Conservation (phyloP, 2,113 vertebrate genomes). For the Gadus macrocephalus region DNA sequence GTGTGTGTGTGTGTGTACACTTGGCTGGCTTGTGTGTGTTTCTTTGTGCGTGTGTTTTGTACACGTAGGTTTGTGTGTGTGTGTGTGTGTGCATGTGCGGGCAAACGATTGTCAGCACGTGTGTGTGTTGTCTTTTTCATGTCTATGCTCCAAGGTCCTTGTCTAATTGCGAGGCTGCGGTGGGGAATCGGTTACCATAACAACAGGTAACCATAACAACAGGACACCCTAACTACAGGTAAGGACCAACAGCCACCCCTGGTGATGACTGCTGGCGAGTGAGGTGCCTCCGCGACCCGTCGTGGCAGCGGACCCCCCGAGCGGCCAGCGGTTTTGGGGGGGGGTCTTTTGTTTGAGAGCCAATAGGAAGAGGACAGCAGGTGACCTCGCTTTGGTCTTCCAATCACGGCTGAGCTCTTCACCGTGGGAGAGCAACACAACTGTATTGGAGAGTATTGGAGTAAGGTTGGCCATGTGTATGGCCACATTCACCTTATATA, state of each 20-base stretch:
- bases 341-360: no score
- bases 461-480: no score
- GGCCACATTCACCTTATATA: no score
- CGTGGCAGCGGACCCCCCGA: no score
- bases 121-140: constrained; percentile 22
- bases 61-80: constrained; percentile 1
- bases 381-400: no score
- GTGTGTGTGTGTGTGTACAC: background rate
- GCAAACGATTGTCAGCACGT: background rate
- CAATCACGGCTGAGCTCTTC: no score
- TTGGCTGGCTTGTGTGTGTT: background rate
- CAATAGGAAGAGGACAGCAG: no score
- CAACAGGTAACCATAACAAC: constrained; percentile 78
- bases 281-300: no score
- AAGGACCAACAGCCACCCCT: constrained; percentile 71
- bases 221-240: constrained; percentile 79
- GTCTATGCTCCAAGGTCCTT: constrained; percentile 22
- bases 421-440: no score
- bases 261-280: constrained; percentile 32
- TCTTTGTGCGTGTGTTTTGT: constrained; percentile 9
- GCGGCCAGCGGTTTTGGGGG: no score
- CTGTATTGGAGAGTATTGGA: no score
- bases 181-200: constrained; percentile 68
- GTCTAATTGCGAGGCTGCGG: constrained; percentile 24
- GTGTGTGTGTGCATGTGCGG: constrained; percentile 12